Base-by-base conservation (phyloP, 1,140 invertebrate species). In the Myzus persicae region DNA sequence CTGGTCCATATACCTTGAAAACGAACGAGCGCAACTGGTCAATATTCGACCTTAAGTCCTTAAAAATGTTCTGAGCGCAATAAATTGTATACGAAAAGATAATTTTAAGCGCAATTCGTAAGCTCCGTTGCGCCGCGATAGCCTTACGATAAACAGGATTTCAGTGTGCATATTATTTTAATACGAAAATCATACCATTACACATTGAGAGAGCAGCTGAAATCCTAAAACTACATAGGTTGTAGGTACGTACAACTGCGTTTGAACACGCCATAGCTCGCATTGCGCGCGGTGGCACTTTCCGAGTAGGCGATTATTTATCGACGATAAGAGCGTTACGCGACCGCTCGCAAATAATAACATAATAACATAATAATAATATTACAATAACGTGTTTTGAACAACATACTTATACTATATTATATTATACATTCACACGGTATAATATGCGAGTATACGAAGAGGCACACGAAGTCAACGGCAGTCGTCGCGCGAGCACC, bases 301-400 rank as follows among this genome's bases (percentile, higher is more conserved):
- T n/a, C 9, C 42, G 40, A 14, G 84, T 31, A 87, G 40, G 42
- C 26, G 84, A 44, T 87, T 87, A 87, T 87, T 87, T 87, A 87
- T 87, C 84, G 84, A 87, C 59, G 59, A 76, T 76, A 76, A 76
- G 59, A 76, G 59, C 31, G 59, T 76, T 76, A 76, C 59, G 59
- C 59, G 59, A 18, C 31, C 18, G n/a, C 59, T 18, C 59, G 59
- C 59, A 76, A 76, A 76, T 76, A 76, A 76, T 76, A 76, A 76
- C 59, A 76, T 76, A 76, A 76, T 76, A 76, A 76, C 36, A 76
- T 76, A 31, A 76, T 76, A 76, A 76, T 76, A 76, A 76, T 76
- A 76, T 76, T 76, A n/a, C 36, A 76, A 76, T 87, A 87, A 87
- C 84, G 42, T 46, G 84, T 87, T 46, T 46, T 44, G 44, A 87